Conservation (phyloP, 2,888 invertebrate species). For the Perdita meconis region DNA sequence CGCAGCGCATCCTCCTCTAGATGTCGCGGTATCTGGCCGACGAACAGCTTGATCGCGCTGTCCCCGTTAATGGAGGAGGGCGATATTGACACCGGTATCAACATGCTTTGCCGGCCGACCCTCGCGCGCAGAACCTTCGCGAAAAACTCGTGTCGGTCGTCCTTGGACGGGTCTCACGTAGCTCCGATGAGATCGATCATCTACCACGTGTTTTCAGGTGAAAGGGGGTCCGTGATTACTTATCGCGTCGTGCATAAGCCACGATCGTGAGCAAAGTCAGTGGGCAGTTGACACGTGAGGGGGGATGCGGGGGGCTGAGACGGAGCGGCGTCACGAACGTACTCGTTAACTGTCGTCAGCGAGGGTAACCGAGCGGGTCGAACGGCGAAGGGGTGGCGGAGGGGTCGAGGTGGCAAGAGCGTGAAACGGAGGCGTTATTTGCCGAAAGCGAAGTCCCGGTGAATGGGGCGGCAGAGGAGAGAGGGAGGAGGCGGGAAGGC, state of each 20-base stretch:
- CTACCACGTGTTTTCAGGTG: slow-evolving; percentile 49
- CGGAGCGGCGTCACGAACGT: slow-evolving; percentile 65
- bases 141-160: slow-evolving; percentile 26
- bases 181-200: slow-evolving; percentile 33
- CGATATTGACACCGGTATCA: slow-evolving; percentile 82
- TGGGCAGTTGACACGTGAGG: slow-evolving; percentile 64
- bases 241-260: slow-evolving; percentile 61
- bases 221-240: slow-evolving; percentile 56
- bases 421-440: slow-evolving; percentile 69
- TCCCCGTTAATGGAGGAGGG: slow-evolving; percentile 85
- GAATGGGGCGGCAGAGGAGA: slow-evolving; percentile 23
- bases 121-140: background rate
- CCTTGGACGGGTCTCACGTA: slow-evolving; percentile 30
- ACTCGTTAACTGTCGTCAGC: slow-evolving; percentile 68
- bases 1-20: slow-evolving; percentile 94
- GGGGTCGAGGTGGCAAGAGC: slow-evolving; percentile 43
- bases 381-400: background rate
- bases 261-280: slow-evolving; percentile 58
- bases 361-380: slow-evolving; percentile 37
- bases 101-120: slow-evolving; percentile 65
- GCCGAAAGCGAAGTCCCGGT: slow-evolving; percentile 56
- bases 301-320: background rate
- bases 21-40: slow-evolving; percentile 96
- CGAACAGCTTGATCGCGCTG: slow-evolving; percentile 92
- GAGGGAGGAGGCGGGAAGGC: background rate